Evolutionary conservation across 2,113 vertebrate species (phyloP).

Genomic region (Chloebia gouldiae): DNA sequence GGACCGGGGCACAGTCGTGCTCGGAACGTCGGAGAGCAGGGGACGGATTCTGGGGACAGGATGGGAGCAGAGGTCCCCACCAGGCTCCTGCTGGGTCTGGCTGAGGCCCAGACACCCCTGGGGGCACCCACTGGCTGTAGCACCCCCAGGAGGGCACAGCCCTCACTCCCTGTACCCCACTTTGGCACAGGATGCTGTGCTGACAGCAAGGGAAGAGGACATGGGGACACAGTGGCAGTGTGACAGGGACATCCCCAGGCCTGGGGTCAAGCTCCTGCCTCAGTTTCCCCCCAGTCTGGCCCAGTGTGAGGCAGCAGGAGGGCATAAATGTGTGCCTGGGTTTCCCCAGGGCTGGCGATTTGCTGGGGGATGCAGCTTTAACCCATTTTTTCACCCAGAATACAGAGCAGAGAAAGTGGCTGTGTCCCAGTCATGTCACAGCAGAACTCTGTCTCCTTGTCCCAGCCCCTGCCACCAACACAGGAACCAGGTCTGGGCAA

Average conservation of each 20-base stretch:
- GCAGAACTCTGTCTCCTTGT: rapidly evolving
- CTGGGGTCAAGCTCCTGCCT: background rate
- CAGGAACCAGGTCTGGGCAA: background rate
- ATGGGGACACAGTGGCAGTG: rapidly evolving
- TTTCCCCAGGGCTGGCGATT: background rate
- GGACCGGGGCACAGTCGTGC: rapidly evolving
- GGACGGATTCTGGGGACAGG: rapidly evolving
- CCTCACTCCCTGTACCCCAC: rapidly evolving
- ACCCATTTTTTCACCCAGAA: background rate
- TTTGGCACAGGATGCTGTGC: background rate
- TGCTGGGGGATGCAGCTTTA: background rate
- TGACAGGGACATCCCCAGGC: background rate
- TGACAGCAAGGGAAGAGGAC: background rate
- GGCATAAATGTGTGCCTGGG: background rate
- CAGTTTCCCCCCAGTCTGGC: background rate
- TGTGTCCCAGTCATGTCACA: background rate
- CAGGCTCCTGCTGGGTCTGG: rapidly evolving
- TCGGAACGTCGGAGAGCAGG: rapidly evolving
- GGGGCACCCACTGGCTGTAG: background rate
- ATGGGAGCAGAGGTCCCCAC: background rate
- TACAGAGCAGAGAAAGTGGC: background rate
- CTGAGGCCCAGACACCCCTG: background rate
- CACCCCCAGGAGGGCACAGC: background rate
- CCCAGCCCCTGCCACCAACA: background rate
- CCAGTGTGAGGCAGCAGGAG: background rate